A percentile compares a stretch with the other conserved stretches of the same genome.
Evolutionary conservation across 2,888 invertebrate species (phyloP).

Genomic region (Phragmatobia fuliginosa): DNA sequence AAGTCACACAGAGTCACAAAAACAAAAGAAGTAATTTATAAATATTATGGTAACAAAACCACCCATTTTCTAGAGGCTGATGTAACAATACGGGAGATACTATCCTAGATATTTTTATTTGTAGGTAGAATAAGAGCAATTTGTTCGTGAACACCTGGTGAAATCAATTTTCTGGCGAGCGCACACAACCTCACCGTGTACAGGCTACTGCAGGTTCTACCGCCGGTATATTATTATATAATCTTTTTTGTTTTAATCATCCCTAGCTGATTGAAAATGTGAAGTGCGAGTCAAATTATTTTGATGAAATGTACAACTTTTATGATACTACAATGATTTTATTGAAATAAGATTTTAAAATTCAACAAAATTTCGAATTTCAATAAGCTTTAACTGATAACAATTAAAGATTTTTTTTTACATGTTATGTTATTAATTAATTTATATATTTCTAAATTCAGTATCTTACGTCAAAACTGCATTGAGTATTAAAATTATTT

Average conservation of each 20-base stretch:
- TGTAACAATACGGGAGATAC: not conserved
- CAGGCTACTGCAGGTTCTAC: conserved; percentile 16
- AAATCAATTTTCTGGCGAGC: conserved; percentile 69
- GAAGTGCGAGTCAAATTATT: conserved; percentile 11
- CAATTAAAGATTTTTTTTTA: no score
- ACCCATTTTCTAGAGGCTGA: not conserved
- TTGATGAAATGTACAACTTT: not conserved
- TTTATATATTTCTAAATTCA: no score
- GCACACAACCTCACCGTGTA: conserved; percentile 46
- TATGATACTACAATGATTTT: not conserved
- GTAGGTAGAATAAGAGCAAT: conserved; percentile 48
- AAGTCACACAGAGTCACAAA: no score
- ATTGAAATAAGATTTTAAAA: not conserved
- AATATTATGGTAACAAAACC: not conserved
- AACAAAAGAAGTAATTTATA: no score
- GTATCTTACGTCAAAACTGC: no score
- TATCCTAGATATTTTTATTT: not conserved
- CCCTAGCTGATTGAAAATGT: conserved; percentile 31
- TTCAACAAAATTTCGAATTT: not conserved
- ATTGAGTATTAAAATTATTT: not conserved
- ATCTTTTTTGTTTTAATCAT: conserved; percentile 34
- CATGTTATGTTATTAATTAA: no score
- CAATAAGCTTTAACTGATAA: not conserved
- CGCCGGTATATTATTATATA: conserved; percentile 21
- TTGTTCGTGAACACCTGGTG: conserved; percentile 60